phyloP scores from a whole-genome alignment of 2,113 vertebrate genomes.

The Symphodus melops region DNA sequence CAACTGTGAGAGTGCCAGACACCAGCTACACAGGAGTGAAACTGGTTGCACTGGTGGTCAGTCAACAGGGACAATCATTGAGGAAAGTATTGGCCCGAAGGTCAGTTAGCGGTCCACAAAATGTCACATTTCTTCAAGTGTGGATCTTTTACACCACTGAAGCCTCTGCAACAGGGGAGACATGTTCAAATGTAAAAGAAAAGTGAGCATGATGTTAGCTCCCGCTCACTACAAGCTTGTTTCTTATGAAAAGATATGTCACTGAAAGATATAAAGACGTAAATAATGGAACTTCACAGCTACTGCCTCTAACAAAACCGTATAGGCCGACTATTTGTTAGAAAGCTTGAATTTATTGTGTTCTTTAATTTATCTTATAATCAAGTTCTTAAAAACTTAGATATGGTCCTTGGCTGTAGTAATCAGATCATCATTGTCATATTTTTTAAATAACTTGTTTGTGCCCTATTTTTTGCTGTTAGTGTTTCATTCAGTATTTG shows the following conservation, averaged over 20 bases:
- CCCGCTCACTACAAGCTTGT: background rate
- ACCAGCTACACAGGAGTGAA: constrained; percentile 27
- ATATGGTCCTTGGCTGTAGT: background rate
- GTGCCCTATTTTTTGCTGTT: background rate
- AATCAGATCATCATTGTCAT: background rate
- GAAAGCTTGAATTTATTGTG: background rate
- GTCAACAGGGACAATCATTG: constrained; percentile 11
- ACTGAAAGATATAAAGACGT: background rate
- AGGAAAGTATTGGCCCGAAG: background rate
- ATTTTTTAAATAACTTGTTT: background rate
- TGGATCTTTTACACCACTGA: background rate
- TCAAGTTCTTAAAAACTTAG: background rate
- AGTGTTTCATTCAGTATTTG: background rate
- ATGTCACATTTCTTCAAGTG: background rate
- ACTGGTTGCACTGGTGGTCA: constrained; percentile 52
- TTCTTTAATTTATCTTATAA: background rate
- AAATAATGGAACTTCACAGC: too few species aligned
- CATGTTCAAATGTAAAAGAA: constrained; percentile 24
- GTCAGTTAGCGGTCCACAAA: constrained; percentile 3
- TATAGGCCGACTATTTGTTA: too few species aligned
- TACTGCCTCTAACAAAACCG: background rate
- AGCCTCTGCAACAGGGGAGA: constrained; percentile 32
- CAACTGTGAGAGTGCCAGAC: constrained; percentile 52
- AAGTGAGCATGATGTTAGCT: constrained; percentile 1
- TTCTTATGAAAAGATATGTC: background rate